Percentiles rank a stretch among this genome's conserved stretches.
Evolutionary conservation across 2,888 invertebrate species (phyloP).

Genomic region (Apodemia duryi): DNA sequence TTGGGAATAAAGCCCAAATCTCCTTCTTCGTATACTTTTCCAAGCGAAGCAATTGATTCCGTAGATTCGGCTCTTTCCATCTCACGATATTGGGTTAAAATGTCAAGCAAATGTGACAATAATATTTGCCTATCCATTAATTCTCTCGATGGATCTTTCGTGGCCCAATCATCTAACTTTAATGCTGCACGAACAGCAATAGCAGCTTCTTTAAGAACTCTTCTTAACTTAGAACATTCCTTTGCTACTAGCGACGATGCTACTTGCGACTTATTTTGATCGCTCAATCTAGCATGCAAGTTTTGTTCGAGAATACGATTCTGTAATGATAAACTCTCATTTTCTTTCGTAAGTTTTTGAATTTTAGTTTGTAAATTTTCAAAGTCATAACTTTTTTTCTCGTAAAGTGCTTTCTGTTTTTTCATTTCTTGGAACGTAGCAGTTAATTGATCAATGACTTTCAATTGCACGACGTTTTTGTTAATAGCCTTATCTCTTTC

Average conservation of each 20-base stretch:
- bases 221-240: conserved; percentile 76
- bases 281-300: conserved; percentile 70
- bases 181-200: conserved; percentile 79
- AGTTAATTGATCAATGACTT: conserved; percentile 82
- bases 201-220: conserved; percentile 81
- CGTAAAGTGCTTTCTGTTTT: conserved; percentile 60
- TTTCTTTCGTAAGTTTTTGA: conserved; percentile 59
- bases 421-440: conserved; percentile 75
- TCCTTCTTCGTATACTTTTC: conserved; percentile 80
- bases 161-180: conserved; percentile 66
- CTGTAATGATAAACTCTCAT: conserved; percentile 65
- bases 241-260: conserved; percentile 68
- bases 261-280: conserved; percentile 64
- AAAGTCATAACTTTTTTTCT: conserved; percentile 59
- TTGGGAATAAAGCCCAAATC: conserved; percentile 84
- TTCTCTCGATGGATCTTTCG: conserved; percentile 51
- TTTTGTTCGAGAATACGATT: conserved; percentile 77
- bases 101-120: conserved; percentile 77
- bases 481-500: conserved; percentile 82
- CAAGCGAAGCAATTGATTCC: conserved; percentile 69
- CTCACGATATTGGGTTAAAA: conserved; percentile 66
- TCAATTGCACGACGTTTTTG: conserved; percentile 81
- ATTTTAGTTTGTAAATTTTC: conserved; percentile 60
- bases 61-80: conserved; percentile 56
- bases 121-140: conserved; percentile 67